Percentiles rank a stretch among this genome's conserved stretches.
phyloP scores from a whole-genome alignment of 2,888 invertebrate species.

The Elaeidobius kamerunicus region DNA sequence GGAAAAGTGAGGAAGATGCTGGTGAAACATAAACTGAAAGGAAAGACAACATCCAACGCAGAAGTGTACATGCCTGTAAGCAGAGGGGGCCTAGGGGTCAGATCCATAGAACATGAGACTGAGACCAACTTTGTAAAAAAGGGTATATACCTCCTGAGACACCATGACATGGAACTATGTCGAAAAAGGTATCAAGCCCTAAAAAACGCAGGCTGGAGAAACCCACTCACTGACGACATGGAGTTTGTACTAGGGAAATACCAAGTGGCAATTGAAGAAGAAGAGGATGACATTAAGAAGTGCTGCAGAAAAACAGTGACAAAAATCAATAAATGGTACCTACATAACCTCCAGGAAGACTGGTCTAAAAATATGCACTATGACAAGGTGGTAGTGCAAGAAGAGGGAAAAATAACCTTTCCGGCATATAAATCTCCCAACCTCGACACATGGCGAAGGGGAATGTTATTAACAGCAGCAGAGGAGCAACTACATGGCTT shows the following conservation, averaged over 20 bases:
- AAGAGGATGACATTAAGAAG: constrained; percentile 8
- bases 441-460: constrained; percentile 26
- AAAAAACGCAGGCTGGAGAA: constrained; percentile 12
- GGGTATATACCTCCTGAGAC: background rate
- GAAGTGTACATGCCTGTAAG: constrained; percentile 1
- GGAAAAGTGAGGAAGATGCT: background rate
- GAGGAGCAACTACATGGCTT: constrained; percentile 32
- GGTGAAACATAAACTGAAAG: background rate
- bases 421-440: constrained; percentile 18
- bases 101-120: too few relatives aligned
- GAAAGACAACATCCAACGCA: constrained; percentile 12
- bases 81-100: constrained; percentile 4
- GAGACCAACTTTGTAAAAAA: constrained; percentile 6
- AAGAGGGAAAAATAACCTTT: constrained; percentile 20
- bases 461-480: constrained; percentile 28
- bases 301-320: background rate
- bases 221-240: constrained; percentile 17
- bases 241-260: constrained; percentile 3
- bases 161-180: background rate
- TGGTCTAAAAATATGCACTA: constrained; percentile 30
- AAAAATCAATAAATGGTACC: constrained; percentile 1
- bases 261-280: background rate
- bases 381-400: constrained; percentile 19
- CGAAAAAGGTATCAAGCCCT: background rate
- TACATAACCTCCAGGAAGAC: background rate